Conservation (phyloP, 2,888 invertebrate species). For the Halictus ligatus region DNA sequence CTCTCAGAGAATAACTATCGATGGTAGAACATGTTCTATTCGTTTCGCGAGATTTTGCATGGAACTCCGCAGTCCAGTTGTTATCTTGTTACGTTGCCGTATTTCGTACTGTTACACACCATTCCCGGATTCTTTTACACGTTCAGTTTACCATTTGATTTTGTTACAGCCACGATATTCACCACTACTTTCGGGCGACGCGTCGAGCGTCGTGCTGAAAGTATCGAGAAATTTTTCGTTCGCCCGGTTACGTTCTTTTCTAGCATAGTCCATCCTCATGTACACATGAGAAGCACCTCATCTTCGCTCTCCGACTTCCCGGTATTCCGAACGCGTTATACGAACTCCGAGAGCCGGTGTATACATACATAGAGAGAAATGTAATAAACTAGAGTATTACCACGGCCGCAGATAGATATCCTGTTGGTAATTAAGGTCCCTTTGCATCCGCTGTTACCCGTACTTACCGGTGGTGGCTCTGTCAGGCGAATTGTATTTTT, state of each 20-base stretch:
- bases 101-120: constrained; percentile 38
- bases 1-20: neutral
- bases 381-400: constrained; percentile 41
- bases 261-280: constrained; percentile 42
- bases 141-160: constrained; percentile 6
- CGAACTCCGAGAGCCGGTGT: constrained; percentile 31
- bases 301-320: constrained; percentile 55
- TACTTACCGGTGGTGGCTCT: constrained; percentile 68
- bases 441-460: constrained; percentile 58
- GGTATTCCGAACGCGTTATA: constrained; percentile 35
- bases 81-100: constrained; percentile 35
- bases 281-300: constrained; percentile 64
- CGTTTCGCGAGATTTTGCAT: neutral
- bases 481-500: constrained; percentile 52
- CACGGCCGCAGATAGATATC: constrained; percentile 37
- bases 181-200: neutral
- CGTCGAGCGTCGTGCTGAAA: neutral
- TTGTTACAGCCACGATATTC: constrained; percentile 19
- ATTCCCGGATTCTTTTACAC: constrained; percentile 34
- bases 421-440: constrained; percentile 46
- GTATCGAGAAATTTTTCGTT: neutral
- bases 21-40: neutral
- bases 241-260: constrained; percentile 28
- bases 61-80: neutral
- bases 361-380: constrained; percentile 38